These are phyloP conservation scores for Sphecodes monilicornis DNA, from an alignment of 2,888 invertebrate species.

Conservation along the genomic window DNA sequence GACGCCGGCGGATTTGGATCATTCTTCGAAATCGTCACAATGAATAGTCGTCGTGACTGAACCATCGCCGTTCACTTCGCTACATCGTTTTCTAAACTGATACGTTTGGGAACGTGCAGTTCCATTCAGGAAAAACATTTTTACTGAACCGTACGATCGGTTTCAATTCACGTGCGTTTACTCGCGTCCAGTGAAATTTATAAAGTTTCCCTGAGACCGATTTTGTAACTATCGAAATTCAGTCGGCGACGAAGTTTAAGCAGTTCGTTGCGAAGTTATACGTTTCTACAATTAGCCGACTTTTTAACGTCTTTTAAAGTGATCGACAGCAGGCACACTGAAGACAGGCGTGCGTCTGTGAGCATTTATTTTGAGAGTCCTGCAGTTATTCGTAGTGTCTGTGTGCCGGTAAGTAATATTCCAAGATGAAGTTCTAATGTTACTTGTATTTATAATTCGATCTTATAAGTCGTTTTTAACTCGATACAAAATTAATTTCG, in stretches of 20 bases:
- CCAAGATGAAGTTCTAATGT: not conserved
- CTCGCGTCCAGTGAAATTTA: slow-evolving; percentile 44
- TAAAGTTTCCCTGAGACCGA: slow-evolving; percentile 7
- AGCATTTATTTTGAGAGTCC: slow-evolving; percentile 19
- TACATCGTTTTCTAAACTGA: not conserved
- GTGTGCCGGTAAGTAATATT: slow-evolving; percentile 30
- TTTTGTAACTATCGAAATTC: not conserved
- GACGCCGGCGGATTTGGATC: slow-evolving; percentile 52
- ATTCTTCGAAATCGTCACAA: not conserved
- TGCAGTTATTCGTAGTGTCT: not conserved
- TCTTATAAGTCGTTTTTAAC: not conserved
- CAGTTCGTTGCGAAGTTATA: slow-evolving; percentile 18
- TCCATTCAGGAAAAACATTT: not conserved
- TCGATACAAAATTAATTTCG: not conserved
- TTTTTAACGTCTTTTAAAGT: not conserved
- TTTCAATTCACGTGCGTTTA: slow-evolving; percentile 3
- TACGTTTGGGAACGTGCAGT: slow-evolving; percentile 3
- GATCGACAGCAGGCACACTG: slow-evolving; percentile 30
- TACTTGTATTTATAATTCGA: not conserved
- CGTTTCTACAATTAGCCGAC: slow-evolving; percentile 16
- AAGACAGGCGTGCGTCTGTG: not conserved
- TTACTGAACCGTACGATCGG: not conserved
- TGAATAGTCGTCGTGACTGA: slow-evolving; percentile 6
- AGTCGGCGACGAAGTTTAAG: not conserved
- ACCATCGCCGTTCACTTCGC: not conserved